phyloP scores from a whole-genome alignment of 2,888 invertebrate species.

The Coelopa pilipes region DNA sequence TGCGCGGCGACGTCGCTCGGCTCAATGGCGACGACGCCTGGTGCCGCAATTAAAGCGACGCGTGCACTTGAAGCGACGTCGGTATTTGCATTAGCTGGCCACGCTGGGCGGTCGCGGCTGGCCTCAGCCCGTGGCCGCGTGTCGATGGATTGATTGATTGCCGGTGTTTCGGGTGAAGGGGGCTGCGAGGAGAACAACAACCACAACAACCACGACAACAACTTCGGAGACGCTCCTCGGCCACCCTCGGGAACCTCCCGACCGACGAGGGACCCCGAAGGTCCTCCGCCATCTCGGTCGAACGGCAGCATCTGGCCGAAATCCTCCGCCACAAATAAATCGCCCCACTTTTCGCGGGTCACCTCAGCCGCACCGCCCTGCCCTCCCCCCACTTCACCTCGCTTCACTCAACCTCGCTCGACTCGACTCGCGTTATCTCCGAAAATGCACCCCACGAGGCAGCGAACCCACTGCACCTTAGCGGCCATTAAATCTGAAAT shows the following conservation, averaged over 20 bases:
- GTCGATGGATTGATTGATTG: neutral
- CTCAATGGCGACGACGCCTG: too few relatives aligned
- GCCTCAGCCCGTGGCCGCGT: neutral
- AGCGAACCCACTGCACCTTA: constrained; percentile 25
- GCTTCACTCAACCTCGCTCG: neutral
- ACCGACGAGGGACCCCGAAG: too few relatives aligned
- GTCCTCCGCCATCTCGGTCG: too few relatives aligned
- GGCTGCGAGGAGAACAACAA: neutral
- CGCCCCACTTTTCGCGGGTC: too few relatives aligned
- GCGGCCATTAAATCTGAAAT: constrained; percentile 22
- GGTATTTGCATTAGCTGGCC: constrained; percentile 22
- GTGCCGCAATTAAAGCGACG: constrained; percentile 11
- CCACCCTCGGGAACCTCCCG: too few relatives aligned
- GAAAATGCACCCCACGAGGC: neutral
- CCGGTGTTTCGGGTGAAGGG: neutral
- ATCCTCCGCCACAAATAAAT: too few relatives aligned
- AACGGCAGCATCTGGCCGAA: too few relatives aligned
- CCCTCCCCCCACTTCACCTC: too few relatives aligned
- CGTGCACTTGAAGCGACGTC: constrained; percentile 34
- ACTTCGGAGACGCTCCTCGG: too few relatives aligned
- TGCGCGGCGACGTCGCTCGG: neutral
- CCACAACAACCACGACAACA: too few relatives aligned
- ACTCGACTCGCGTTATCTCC: neutral
- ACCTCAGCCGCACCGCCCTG: too few relatives aligned
- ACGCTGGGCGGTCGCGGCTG: neutral